A percentile compares a stretch with the other conserved stretches of the same genome.
Conservation (phyloP, 2,797 vertebrate species). For the Salmo trutta region DNA sequence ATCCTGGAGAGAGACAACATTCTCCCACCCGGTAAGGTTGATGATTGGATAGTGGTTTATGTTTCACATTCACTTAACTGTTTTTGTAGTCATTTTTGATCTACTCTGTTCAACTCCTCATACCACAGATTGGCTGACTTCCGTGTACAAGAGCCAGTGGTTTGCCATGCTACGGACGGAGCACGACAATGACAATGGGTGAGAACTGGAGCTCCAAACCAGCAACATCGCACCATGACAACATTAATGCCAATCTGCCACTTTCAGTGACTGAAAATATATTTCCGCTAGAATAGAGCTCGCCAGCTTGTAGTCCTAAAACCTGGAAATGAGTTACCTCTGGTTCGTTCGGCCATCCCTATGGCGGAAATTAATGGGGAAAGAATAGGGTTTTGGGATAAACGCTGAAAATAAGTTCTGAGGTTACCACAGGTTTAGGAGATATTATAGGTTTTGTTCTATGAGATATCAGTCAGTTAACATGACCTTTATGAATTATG, state of each 20-base stretch:
- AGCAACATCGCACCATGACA: neutral
- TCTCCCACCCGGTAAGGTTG: constrained; percentile 83
- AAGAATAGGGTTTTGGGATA: too few relatives aligned
- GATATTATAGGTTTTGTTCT: too few relatives aligned
- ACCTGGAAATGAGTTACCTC: too few relatives aligned
- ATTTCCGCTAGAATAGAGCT: neutral
- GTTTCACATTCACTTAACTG: neutral
- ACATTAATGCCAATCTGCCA: neutral
- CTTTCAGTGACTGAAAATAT: neutral
- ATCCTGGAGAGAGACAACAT: constrained; percentile 93
- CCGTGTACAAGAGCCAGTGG: constrained; percentile 96
- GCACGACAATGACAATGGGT: constrained; percentile 96
- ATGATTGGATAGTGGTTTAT: neutral
- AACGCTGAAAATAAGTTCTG: too few relatives aligned
- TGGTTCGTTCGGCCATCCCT: too few relatives aligned
- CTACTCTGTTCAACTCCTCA: neutral
- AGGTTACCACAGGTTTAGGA: too few relatives aligned
- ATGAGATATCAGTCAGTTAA: too few relatives aligned
- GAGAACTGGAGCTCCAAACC: constrained; percentile 50
- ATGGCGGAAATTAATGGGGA: too few relatives aligned
- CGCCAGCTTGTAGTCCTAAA: too few relatives aligned
- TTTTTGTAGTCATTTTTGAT: neutral
- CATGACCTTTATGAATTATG: too few relatives aligned
- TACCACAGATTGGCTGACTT: constrained; percentile 85
- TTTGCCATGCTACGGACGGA: constrained; percentile 96